Evolutionary conservation across 2,113 vertebrate genomes (phyloP).

Genomic region (Carettochelys insculpta): DNA sequence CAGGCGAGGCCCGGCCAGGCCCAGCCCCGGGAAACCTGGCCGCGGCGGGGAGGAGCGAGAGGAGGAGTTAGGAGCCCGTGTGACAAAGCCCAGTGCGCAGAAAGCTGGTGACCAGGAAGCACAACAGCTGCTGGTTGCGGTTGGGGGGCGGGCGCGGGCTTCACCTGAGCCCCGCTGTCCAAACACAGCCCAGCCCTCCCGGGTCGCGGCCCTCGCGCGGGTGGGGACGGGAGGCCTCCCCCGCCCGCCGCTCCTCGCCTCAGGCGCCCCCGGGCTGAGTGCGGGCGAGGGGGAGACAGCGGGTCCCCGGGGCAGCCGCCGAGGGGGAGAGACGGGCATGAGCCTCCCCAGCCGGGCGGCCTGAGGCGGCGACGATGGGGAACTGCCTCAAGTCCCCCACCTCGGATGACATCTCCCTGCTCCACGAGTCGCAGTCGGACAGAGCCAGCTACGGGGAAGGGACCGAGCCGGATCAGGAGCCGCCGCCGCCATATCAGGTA

Average conservation of each 20-base stretch:
- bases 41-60: background rate
- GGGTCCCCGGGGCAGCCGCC: conserved; percentile 26
- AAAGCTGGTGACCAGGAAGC: conserved; percentile 63
- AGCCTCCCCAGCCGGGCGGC: conserved; percentile 42
- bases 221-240: background rate
- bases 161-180: conserved; percentile 41
- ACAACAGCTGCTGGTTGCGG: conserved; percentile 30
- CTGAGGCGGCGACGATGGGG: conserved; percentile 84
- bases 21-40: background rate
- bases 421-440: conserved; percentile 96
- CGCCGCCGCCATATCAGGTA: conserved; percentile 97
- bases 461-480: conserved; percentile 91
- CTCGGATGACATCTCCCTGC: conserved; percentile 96
- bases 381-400: conserved; percentile 97
- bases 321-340: conserved; percentile 51
- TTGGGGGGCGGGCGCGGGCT: conserved; percentile 43
- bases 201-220: conserved; percentile 3
- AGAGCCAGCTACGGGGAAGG: conserved; percentile 93
- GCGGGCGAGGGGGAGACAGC: background rate
- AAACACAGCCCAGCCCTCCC: background rate
- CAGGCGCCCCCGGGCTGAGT: background rate
- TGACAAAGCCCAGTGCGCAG: conserved; percentile 65
- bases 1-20: background rate
- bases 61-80: conserved; percentile 44
- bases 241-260: background rate